A percentile compares a stretch with the other conserved stretches of the same genome.
Evolutionary conservation across 2,113 vertebrate genomes (phyloP).

Genomic region (Bathybates hornii): DNA sequence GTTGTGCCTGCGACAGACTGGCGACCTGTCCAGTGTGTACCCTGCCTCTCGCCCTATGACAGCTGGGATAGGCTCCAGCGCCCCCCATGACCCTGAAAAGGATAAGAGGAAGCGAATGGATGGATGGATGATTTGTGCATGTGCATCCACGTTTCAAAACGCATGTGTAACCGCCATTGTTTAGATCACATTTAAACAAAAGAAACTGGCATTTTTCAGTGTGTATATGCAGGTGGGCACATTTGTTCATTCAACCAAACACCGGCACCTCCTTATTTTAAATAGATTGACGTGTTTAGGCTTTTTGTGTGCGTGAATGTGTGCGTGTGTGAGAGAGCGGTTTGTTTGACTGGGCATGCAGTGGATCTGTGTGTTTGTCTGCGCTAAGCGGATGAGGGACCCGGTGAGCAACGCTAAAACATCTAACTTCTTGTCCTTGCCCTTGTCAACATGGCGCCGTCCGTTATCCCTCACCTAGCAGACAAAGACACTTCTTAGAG

Average conservation of each 20-base stretch:
- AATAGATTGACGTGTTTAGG: not conserved
- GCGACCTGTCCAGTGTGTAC: too few species aligned
- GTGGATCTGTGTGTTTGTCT: conserved; percentile 25
- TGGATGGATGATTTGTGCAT: not conserved
- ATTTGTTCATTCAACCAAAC: not conserved
- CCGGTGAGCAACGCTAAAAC: conserved; percentile 71
- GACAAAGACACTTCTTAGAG: conserved; percentile 82
- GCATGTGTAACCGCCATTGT: not conserved
- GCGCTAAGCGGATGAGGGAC: conserved; percentile 51
- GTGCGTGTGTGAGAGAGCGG: not conserved
- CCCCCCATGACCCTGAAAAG: too few species aligned
- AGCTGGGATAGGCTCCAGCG: too few species aligned
- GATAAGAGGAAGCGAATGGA: too few species aligned
- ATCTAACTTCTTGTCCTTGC: conserved; percentile 78
- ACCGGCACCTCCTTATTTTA: not conserved
- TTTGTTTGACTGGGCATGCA: not conserved
- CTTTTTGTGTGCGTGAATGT: not conserved
- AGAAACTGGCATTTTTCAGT: not conserved
- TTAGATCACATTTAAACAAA: not conserved
- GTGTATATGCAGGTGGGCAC: not conserved
- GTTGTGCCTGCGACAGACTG: too few species aligned
- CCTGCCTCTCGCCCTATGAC: too few species aligned
- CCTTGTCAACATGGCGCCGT: conserved; percentile 87
- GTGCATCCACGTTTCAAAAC: not conserved
- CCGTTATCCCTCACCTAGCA: conserved; percentile 89